These are phyloP conservation scores for Hippoglossus hippoglossus DNA, from an alignment of 2,797 vertebrate genomes.

Conservation along the genomic window DNA sequence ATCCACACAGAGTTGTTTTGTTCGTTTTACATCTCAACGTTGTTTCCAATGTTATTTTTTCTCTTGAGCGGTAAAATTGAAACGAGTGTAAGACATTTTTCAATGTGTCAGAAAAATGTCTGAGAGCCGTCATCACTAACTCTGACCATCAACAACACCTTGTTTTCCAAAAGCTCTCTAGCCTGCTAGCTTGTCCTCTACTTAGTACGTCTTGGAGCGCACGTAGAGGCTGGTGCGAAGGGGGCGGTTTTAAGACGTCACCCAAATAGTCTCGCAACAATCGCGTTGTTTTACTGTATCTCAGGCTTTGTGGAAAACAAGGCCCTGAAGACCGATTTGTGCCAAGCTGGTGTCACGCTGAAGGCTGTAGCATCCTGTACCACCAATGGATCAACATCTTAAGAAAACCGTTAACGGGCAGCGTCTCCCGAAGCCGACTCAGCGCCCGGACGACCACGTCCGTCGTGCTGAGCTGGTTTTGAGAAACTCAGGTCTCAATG, in stretches of 20 bases:
- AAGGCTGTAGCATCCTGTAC: constrained; percentile 83
- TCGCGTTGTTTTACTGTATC: neutral
- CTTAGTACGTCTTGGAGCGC: too few species aligned
- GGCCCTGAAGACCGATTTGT: constrained; percentile 25
- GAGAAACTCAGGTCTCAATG: constrained; percentile 38
- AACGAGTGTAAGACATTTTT: neutral
- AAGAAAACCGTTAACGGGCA: constrained; percentile 66
- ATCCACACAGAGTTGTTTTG: constrained; percentile 17
- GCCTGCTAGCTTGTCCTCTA: neutral
- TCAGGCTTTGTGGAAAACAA: constrained; percentile 17
- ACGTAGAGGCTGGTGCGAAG: neutral
- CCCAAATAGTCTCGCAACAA: neutral
- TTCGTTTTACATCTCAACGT: neutral
- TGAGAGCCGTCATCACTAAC: neutral
- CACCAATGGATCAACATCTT: constrained; percentile 81
- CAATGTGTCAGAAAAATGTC: neutral
- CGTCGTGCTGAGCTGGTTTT: neutral
- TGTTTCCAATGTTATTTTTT: constrained; percentile 1
- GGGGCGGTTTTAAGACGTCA: neutral
- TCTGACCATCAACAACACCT: neutral
- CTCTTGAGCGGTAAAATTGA: neutral
- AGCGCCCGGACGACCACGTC: neutral
- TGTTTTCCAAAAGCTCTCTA: constrained; percentile 23
- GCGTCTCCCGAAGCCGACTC: constrained; percentile 28
- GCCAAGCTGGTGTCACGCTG: constrained; percentile 71